Evolutionary conservation across 2,797 vertebrate species (phyloP).

Genomic region (Enteromius anoplus): DNA sequence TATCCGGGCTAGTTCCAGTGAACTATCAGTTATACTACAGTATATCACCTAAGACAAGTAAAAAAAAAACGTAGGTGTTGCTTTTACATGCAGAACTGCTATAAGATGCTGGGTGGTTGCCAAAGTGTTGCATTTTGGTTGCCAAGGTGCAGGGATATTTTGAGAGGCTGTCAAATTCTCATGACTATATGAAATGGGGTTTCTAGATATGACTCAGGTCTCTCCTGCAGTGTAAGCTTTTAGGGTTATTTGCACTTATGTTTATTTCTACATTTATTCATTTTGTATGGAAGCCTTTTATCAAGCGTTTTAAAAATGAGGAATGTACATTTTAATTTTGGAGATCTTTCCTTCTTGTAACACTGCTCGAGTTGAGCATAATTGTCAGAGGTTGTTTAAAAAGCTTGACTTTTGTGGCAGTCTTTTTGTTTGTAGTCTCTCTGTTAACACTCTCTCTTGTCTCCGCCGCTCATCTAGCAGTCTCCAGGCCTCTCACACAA

Average conservation of each 20-base stretch:
- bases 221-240: not conserved
- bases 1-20: not conserved
- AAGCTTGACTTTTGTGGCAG: not conserved
- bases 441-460: conserved; percentile 11
- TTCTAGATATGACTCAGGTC: not conserved
- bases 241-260: not conserved
- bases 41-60: not conserved
- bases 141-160: not conserved
- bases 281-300: not conserved
- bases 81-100: not conserved
- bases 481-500: not conserved
- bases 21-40: not conserved
- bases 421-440: not conserved
- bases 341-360: not conserved
- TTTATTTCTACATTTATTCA: not conserved
- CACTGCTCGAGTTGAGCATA: not conserved
- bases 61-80: not conserved
- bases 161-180: not conserved
- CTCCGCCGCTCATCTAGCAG: not conserved
- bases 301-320: not conserved
- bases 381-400: not conserved
- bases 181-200: not conserved
- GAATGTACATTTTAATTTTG: not conserved
- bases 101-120: not conserved
- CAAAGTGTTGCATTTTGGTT: not conserved